Conservation (phyloP, 2,888 invertebrate genomes). For the Nysson spinosus region DNA sequence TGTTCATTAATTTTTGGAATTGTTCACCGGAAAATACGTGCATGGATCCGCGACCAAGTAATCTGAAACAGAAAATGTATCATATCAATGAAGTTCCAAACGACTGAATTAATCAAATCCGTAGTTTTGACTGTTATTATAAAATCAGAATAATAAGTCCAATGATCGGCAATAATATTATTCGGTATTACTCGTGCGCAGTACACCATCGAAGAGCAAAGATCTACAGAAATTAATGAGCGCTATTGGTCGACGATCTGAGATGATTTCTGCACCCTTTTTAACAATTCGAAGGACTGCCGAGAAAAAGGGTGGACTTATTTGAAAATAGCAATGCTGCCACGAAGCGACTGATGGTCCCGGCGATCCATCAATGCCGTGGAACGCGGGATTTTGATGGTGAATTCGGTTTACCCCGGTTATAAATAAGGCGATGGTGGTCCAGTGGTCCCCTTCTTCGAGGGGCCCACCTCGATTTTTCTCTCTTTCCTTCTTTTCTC, state of each 20-base stretch:
- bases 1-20: constrained; percentile 82
- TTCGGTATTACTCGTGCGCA: no score
- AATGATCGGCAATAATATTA: no score
- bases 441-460: constrained; percentile 41
- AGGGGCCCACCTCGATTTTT: constrained; percentile 36
- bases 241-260: constrained; percentile 43
- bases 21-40: constrained; percentile 94
- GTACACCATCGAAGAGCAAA: no score
- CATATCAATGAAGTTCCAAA: no score
- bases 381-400: constrained; percentile 75
- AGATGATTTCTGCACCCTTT: constrained; percentile 17
- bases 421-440: constrained; percentile 72
- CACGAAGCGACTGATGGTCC: constrained; percentile 47
- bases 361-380: constrained; percentile 73
- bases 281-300: constrained; percentile 12
- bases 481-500: constrained; percentile 32
- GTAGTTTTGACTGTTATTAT: no score
- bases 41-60: constrained; percentile 96
- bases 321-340: constrained; percentile 65
- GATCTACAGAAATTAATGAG: constrained; percentile 12
- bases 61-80: constrained; percentile 80
- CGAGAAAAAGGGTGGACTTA: constrained; percentile 61
- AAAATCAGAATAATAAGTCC: no score
- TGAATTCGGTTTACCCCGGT: constrained; percentile 71
- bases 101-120: no score